Evolutionary conservation across 2,888 invertebrate genomes (phyloP).

Genomic region (Agrilus cyanescens): DNA sequence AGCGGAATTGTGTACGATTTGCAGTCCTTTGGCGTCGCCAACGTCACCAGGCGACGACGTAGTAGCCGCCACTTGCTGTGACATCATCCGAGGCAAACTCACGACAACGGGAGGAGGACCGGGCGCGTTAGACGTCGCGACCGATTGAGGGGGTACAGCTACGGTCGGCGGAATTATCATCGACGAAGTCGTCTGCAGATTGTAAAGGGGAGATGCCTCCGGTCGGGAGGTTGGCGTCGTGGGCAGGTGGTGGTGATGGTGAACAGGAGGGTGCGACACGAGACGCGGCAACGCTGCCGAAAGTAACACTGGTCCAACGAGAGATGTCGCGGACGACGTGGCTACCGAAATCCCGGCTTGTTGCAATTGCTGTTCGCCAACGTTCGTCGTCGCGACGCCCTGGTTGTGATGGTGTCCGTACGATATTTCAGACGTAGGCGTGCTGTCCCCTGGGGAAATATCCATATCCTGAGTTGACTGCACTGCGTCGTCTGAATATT

Average conservation of each 20-base stretch:
- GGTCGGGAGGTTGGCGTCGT: constrained; percentile 26
- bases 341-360: constrained; percentile 8
- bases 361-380: constrained; percentile 1
- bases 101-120: constrained; percentile 37
- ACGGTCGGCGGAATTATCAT: constrained; percentile 28
- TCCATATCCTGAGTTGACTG: constrained; percentile 71
- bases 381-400: constrained; percentile 16
- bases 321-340: constrained; percentile 16
- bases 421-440: constrained; percentile 73
- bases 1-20: constrained; percentile 19
- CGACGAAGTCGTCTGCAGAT: constrained; percentile 23
- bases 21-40: constrained; percentile 24
- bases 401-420: constrained; percentile 40
- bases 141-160: constrained; percentile 25
- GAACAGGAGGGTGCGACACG: constrained; percentile 41
- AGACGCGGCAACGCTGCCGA: constrained; percentile 55
- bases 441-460: constrained; percentile 83
- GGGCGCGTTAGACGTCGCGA: constrained; percentile 34
- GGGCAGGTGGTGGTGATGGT: constrained; percentile 18
- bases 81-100: constrained; percentile 38
- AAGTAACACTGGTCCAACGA: constrained; percentile 46
- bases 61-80: constrained; percentile 27
- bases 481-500: constrained; percentile 21
- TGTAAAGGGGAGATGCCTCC: constrained; percentile 25
- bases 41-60: constrained; percentile 18